These are phyloP conservation scores for Amniataba percoides DNA, from an alignment of 2,797 vertebrate species.

Conservation along the genomic window DNA sequence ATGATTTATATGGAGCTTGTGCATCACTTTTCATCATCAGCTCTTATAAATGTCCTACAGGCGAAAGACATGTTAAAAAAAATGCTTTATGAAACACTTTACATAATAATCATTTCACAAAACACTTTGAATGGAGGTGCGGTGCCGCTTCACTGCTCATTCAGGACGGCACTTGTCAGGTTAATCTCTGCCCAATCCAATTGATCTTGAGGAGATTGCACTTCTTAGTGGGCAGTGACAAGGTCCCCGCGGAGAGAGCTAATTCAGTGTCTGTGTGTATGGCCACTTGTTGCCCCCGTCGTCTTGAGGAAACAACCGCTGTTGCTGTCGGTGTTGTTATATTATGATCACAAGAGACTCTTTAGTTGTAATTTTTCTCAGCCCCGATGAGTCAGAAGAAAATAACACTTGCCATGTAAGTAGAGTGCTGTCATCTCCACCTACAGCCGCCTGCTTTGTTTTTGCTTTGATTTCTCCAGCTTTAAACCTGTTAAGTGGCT, in stretches of 20 bases:
- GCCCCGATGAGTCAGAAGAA: constrained; percentile 77
- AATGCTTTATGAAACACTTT: constrained; percentile 33
- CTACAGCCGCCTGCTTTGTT: constrained; percentile 43
- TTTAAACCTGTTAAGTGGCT: constrained; percentile 59
- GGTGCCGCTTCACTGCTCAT: constrained; percentile 39
- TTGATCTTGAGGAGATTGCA: constrained; percentile 81
- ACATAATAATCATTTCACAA: constrained; percentile 23
- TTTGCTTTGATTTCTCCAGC: constrained; percentile 48
- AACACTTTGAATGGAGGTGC: constrained; percentile 30
- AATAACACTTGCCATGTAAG: constrained; percentile 82
- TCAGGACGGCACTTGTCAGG: constrained; percentile 61
- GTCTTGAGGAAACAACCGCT: constrained; percentile 41
- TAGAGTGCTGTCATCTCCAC: constrained; percentile 55
- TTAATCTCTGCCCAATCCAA: constrained; percentile 86
- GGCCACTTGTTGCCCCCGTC: constrained; percentile 61
- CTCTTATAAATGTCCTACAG: constrained; percentile 5
- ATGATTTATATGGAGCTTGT: constrained; percentile 30
- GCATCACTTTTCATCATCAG: constrained; percentile 26
- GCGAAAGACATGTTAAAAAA: too few species aligned
- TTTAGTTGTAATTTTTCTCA: constrained; percentile 53
- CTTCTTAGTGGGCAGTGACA: constrained; percentile 74
- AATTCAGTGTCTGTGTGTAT: constrained; percentile 64
- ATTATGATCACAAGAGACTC: constrained; percentile 71
- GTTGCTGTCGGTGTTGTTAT: constrained; percentile 54
- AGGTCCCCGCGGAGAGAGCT: constrained; percentile 63